phyloP scores from a whole-genome alignment of 2,888 invertebrate species.

The Chrysodeixis includens region DNA sequence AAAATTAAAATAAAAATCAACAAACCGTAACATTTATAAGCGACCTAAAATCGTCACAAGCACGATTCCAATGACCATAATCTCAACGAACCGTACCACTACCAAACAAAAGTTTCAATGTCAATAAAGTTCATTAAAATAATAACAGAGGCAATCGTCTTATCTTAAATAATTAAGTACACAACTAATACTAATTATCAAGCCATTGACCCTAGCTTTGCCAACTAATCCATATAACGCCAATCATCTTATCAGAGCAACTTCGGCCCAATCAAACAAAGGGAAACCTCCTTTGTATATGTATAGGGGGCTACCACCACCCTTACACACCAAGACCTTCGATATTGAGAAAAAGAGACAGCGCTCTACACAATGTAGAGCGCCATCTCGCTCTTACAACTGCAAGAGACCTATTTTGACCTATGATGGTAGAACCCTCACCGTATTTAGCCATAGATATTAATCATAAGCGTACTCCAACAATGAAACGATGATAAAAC shows the following conservation, averaged over 20 bases:
- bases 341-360: too few species aligned
- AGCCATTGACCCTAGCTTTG: conserved; percentile 39
- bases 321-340: neutral
- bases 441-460: conserved; percentile 35
- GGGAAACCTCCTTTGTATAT: conserved; percentile 21
- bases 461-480: conserved; percentile 48
- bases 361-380: neutral
- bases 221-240: conserved; percentile 51
- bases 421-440: too few species aligned
- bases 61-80: too few species aligned
- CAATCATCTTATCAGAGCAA: conserved; percentile 49
- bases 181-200: conserved; percentile 43
- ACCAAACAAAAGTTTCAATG: too few species aligned
- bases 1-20: too few species aligned
- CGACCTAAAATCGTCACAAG: too few species aligned
- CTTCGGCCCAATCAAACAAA: conserved; percentile 40
- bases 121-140: too few species aligned
- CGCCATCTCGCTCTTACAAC: too few species aligned
- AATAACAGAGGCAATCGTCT: conserved; percentile 13
- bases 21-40: too few species aligned
- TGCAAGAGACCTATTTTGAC: too few species aligned
- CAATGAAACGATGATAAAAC: conserved; percentile 48
- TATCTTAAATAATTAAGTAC: conserved; percentile 16
- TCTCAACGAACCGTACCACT: too few species aligned
- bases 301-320: neutral